Evolutionary conservation across 2,888 invertebrate species (phyloP), one percentile per base, ranked within the genome.

Genomic region (Melolontha melolontha): DNA sequence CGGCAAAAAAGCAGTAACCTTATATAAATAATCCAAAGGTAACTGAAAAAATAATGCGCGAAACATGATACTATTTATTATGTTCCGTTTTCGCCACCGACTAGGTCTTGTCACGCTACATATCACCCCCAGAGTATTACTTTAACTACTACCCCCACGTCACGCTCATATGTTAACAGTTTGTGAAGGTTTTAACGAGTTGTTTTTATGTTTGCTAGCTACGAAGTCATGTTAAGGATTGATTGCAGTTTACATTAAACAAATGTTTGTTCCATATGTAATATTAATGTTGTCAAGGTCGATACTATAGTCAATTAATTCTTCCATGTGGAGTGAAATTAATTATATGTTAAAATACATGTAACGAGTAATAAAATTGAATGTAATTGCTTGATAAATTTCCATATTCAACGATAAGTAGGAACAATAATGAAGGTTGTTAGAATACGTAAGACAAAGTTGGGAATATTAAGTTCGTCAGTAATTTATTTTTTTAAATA

Each of bases 51-150:
- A 55, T 12, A 16, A 16, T 40, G 17, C 40, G 40, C 40, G 41
- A 10, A 41, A 29, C 27, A 27, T 34, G 34, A 34, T 27, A 11
- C 27, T 29, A 29, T 27, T 10, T 51, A 29, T 51, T 27, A 27
- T 12, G 2, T 22, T 5, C 10, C 5, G 51, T 12, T 51, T 51
- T 12, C 29, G 29, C 12, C 11, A 29, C 14, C 8, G 34, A 34
- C 34, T 51, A 34, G 14, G 12, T 52, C 52, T 12, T 14, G 34
- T 52, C 52, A 29, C 52, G 52, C 14, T 29, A 34, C 29, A 16
- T 34, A 14, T 52, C 39, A 52, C 52, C 52, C n/a, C 34, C 34
- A 12, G 52, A 39, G 34, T 52, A 47, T 52, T 39, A 34, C 39
- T 14, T 51, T 34, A 52, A 47, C 12, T 16, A 49, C 10, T n/a